Percentiles rank a stretch among this genome's conserved stretches.
Conservation (phyloP, 2,797 vertebrate genomes). For the Danionella dracula region DNA sequence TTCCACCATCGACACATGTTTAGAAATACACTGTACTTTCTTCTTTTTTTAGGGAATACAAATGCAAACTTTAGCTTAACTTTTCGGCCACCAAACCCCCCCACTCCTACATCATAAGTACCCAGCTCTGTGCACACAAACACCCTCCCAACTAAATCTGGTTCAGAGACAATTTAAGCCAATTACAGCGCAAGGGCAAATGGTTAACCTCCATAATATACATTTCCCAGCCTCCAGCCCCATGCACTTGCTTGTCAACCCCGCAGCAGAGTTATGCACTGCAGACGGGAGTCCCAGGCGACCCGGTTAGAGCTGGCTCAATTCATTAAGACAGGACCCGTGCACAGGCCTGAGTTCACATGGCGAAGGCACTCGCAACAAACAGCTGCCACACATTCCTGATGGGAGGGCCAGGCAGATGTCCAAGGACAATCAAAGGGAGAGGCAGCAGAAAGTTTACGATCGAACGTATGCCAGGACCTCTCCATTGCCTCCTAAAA, state of each 20-base stretch:
- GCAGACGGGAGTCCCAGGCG: constrained; percentile 65
- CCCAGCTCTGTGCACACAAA: constrained; percentile 23
- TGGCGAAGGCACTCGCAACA: constrained; percentile 87
- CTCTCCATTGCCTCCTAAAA: constrained; percentile 84
- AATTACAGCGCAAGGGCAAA: constrained; percentile 90
- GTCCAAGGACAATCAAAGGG: constrained; percentile 98
- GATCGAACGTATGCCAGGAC: constrained; percentile 90
- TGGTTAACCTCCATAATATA: constrained; percentile 77
- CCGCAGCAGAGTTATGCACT: constrained; percentile 66
- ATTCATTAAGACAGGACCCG: constrained; percentile 86
- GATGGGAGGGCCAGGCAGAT: constrained; percentile 96
- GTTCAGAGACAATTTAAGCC: constrained; percentile 97
- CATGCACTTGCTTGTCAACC: constrained; percentile 72
- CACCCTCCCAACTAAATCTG: constrained; percentile 72
- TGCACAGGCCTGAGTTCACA: constrained; percentile 75
- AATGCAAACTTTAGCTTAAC: constrained; percentile 64
- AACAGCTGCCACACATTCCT: constrained; percentile 97
- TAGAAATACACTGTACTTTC: background rate
- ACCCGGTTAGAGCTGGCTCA: constrained; percentile 87
- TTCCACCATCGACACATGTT: too few species aligned
- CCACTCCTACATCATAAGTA: constrained; percentile 32
- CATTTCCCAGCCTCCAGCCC: constrained; percentile 73
- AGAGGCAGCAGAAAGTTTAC: constrained; percentile 88
- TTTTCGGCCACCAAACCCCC: constrained; percentile 14
- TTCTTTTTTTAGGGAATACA: background rate